Evolutionary conservation across 1,140 invertebrate species (phyloP), one percentile per base, ranked within the genome.

Genomic region (Drusus annulatus): DNA sequence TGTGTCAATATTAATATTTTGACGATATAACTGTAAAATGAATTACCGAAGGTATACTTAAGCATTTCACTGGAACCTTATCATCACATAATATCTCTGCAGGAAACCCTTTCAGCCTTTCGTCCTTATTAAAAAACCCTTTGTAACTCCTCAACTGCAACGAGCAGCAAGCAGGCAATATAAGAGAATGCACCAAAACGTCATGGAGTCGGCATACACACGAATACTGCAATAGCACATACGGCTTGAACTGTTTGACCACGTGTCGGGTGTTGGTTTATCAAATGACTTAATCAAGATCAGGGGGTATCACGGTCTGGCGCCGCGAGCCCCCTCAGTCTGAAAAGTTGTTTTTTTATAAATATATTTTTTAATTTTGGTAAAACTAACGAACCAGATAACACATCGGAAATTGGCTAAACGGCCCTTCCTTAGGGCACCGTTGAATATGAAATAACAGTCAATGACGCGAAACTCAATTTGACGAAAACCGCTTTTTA

Each of bases 381-480:
- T 58, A 56, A 58, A 75, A 28, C 60, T 54, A 75, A 56, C 71
- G 28, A 31, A 60, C 51, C 71, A 56, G 52, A 75, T 75, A 75
- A 75, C 71, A 56, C 28, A 31, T 56, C 54, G 54, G 71, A 58
- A 75, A 75, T 56, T 75, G 51, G 68, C 68, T 71, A 71, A 71
- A 50, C 52, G 68, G 68, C 25, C 25, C n/a, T 1, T 28, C 71
- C 51, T 74, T 51, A 51, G 54, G 21, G 52, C 71, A 58, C 71
- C 13, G 21, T 75, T 56, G 31, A 17, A 56, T 31, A 31, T 58
- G 15, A 7, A 75, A 75, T 36, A 75, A 58, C 71, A 54, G 52
- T 31, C 71, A 58, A 25, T 58, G 52, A 58, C 54, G 68, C 68
- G 68, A 52, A 50, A 16, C 68, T 71, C 68, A 50, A 71, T n/a